Conservation (phyloP, 2,888 invertebrate species). For the Vesta saturnalis region DNA sequence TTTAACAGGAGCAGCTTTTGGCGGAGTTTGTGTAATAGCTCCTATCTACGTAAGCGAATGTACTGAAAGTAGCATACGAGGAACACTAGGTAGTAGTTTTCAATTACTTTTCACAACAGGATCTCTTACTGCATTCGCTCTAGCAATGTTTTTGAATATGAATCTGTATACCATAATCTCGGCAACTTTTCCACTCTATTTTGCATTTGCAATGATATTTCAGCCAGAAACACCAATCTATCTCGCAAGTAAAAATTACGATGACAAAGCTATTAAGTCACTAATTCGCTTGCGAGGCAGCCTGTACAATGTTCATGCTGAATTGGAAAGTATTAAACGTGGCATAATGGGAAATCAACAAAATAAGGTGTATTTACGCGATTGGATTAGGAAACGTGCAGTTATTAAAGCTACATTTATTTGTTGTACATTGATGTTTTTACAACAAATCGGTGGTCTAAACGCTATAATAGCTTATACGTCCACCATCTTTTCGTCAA, state of each 20-base stretch:
- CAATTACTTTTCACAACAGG: too few species aligned
- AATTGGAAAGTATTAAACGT: slow-evolving; percentile 68
- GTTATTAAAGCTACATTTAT: slow-evolving; percentile 74
- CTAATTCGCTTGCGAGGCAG: slow-evolving; percentile 80
- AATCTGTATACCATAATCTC: slow-evolving; percentile 67
- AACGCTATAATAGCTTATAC: slow-evolving; percentile 87
- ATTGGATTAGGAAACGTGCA: slow-evolving; percentile 69
- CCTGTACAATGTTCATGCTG: slow-evolving; percentile 73
- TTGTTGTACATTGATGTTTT: slow-evolving; percentile 83
- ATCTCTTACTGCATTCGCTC: slow-evolving; percentile 78
- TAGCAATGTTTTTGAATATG: slow-evolving; percentile 61
- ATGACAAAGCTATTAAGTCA: slow-evolving; percentile 57
- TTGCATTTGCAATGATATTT: slow-evolving; percentile 75
- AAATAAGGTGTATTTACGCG: slow-evolving; percentile 66
- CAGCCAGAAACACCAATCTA: slow-evolving; percentile 90
- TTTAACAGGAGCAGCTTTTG: too few species aligned
- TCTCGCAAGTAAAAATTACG: slow-evolving; percentile 68
- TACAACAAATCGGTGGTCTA: slow-evolving; percentile 87
- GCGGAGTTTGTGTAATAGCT: too few species aligned
- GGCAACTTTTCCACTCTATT: slow-evolving; percentile 72
- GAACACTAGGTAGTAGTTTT: too few species aligned
- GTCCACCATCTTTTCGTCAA: slow-evolving; percentile 75
- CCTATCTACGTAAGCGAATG: too few species aligned
- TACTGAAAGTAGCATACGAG: too few species aligned
- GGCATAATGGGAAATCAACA: slow-evolving; percentile 62